phyloP scores from a whole-genome alignment of 1,140 invertebrate species.

The Panagrolaimus sp. region DNA sequence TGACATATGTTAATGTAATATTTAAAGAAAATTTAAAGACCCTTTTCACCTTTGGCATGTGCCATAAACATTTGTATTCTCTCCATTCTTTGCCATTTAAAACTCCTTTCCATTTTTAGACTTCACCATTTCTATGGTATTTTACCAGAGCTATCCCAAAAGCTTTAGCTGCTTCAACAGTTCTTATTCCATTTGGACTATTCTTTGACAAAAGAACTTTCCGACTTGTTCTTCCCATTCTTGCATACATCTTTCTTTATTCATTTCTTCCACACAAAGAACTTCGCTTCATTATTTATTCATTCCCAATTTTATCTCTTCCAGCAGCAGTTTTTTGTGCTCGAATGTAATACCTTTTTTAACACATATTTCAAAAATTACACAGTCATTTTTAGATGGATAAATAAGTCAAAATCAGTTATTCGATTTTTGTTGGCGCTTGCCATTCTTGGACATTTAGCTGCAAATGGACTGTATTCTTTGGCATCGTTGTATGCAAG shows the following conservation, averaged over 20 bases:
- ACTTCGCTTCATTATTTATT: slow-evolving; percentile 92
- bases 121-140: slow-evolving; percentile 93
- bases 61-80: too few relatives aligned
- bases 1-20: too few relatives aligned
- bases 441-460: slow-evolving; percentile 64
- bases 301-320: slow-evolving; percentile 85
- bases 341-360: slow-evolving; percentile 68
- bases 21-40: neutral
- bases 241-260: slow-evolving; percentile 78
- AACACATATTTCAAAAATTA: slow-evolving; percentile 1
- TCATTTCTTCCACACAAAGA: slow-evolving; percentile 97
- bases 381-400: slow-evolving; percentile 33
- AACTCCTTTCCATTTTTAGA: slow-evolving; percentile 63
- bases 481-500: slow-evolving; percentile 75
- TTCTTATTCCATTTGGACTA: slow-evolving; percentile 76
- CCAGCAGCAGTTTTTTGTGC: slow-evolving; percentile 78
- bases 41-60: neutral
- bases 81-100: too few relatives aligned
- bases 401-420: slow-evolving; percentile 30
- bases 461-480: slow-evolving; percentile 73
- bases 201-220: slow-evolving; percentile 69
- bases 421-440: slow-evolving; percentile 28
- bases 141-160: slow-evolving; percentile 92
- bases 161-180: slow-evolving; percentile 72
- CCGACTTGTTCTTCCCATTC: slow-evolving; percentile 68